phyloP scores from a whole-genome alignment of 2,888 invertebrate species.

The Apotomis betuletana region DNA sequence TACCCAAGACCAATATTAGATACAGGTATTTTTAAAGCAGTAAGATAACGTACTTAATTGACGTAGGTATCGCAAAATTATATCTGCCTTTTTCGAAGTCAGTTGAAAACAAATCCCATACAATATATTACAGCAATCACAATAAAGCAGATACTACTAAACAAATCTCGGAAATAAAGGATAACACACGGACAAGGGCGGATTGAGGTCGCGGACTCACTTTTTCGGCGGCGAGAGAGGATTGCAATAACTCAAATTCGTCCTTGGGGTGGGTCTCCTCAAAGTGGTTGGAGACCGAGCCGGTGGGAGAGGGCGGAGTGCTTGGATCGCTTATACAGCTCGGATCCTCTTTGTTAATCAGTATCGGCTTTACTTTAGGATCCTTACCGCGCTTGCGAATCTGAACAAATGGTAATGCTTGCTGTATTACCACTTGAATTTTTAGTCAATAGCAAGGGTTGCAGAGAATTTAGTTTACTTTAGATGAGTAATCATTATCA shows the following conservation, averaged over 20 bases:
- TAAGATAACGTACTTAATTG: too few relatives aligned
- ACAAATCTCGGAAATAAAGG: slow-evolving; percentile 7
- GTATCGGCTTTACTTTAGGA: slow-evolving; percentile 89
- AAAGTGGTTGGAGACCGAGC: slow-evolving; percentile 86
- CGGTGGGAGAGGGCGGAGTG: slow-evolving; percentile 70
- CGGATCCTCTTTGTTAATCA: slow-evolving; percentile 89
- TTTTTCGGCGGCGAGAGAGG: slow-evolving; percentile 71
- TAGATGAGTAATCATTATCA: too few relatives aligned
- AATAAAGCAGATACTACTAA: slow-evolving; percentile 29
- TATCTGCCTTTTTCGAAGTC: background rate
- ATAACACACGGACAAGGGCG: slow-evolving; percentile 26
- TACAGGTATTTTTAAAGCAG: too few relatives aligned
- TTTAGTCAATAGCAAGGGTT: too few relatives aligned
- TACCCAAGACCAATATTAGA: too few relatives aligned
- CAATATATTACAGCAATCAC: slow-evolving; percentile 20
- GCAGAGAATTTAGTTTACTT: too few relatives aligned
- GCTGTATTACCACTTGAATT: slow-evolving; percentile 9
- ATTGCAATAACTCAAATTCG: slow-evolving; percentile 84
- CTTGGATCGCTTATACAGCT: slow-evolving; percentile 81
- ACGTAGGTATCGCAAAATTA: background rate
- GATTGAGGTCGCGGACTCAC: slow-evolving; percentile 64
- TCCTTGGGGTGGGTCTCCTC: slow-evolving; percentile 92
- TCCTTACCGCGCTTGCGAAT: slow-evolving; percentile 88
- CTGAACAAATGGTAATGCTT: slow-evolving; percentile 64
- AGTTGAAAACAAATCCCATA: background rate